These are phyloP conservation scores for Drosophila subobscura DNA, from an alignment of 1,140 invertebrate species.

Conservation along the genomic window DNA sequence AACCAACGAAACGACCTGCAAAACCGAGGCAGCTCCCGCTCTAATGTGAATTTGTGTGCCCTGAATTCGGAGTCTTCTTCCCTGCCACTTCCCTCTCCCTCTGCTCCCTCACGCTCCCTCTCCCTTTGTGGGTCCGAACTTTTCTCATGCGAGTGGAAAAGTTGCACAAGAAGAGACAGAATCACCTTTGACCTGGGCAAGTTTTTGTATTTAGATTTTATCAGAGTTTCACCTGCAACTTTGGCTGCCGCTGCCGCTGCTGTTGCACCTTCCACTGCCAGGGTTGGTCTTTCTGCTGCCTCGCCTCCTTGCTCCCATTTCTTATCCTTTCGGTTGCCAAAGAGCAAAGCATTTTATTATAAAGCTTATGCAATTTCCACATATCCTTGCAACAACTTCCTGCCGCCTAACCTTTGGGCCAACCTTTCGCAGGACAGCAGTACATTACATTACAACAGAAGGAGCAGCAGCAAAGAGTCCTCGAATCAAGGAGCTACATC, in stretches of 20 bases:
- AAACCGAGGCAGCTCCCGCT: slow-evolving; percentile 26
- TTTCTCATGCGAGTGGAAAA: slow-evolving; percentile 46
- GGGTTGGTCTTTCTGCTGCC: not conserved
- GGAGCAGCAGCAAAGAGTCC: slow-evolving; percentile 18
- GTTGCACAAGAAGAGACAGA: slow-evolving; percentile 39
- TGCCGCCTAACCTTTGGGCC: slow-evolving; percentile 4
- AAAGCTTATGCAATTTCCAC: slow-evolving; percentile 75
- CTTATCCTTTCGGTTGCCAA: slow-evolving; percentile 10
- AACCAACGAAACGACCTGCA: slow-evolving; percentile 44
- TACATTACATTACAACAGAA: slow-evolving; percentile 28
- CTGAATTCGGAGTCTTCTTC: not conserved
- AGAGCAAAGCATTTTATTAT: slow-evolving; percentile 63
- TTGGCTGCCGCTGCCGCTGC: not conserved
- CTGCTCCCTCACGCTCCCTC: not conserved
- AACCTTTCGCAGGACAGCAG: slow-evolving; percentile 12
- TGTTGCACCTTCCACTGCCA: not conserved
- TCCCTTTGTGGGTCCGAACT: slow-evolving; percentile 35
- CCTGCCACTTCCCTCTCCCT: not conserved
- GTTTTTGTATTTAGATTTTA: slow-evolving; percentile 49
- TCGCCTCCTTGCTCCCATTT: not conserved
- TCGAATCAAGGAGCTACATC: too few relatives aligned
- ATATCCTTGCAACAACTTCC: slow-evolving; percentile 49
- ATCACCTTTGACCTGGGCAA: slow-evolving; percentile 59
- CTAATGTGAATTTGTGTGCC: slow-evolving; percentile 35
- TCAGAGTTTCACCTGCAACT: slow-evolving; percentile 4